Evolutionary conservation across 2,113 vertebrate genomes (phyloP).

Genomic region (Eudorcas thomsonii): DNA sequence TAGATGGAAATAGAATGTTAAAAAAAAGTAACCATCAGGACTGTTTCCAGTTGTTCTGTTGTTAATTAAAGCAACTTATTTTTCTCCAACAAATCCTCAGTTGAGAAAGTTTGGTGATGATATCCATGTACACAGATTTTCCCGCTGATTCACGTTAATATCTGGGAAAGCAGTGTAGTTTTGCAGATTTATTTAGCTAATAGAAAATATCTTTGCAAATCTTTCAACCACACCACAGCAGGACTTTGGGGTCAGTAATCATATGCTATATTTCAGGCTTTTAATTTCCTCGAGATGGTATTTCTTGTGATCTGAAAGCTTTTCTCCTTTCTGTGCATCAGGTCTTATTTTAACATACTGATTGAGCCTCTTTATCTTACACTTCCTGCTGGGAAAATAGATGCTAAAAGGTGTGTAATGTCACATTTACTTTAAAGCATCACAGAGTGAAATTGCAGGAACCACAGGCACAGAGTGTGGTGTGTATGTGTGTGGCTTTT

Average conservation of each 20-base stretch:
- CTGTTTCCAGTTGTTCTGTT: slow-evolving; percentile 20
- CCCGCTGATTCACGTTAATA: background rate
- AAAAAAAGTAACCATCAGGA: slow-evolving; percentile 8
- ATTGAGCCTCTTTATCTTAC: slow-evolving; percentile 69
- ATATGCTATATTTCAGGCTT: slow-evolving; percentile 63
- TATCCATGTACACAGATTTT: background rate
- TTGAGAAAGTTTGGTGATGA: slow-evolving; percentile 16
- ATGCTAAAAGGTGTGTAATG: slow-evolving; percentile 66
- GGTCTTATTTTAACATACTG: slow-evolving; percentile 74
- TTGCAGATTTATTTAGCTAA: slow-evolving; percentile 57
- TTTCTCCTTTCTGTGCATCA: slow-evolving; percentile 59
- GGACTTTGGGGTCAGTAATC: slow-evolving; percentile 63
- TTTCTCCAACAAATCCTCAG: background rate
- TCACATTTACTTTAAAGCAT: slow-evolving; percentile 68
- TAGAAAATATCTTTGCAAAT: slow-evolving; percentile 51
- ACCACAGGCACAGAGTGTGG: background rate
- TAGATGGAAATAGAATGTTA: slow-evolving; percentile 15
- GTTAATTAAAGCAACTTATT: slow-evolving; percentile 38
- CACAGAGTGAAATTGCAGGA: slow-evolving; percentile 36
- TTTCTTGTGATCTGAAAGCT: slow-evolving; percentile 70
- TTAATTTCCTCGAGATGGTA: slow-evolving; percentile 65
- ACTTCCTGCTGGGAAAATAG: slow-evolving; percentile 72
- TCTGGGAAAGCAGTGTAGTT: slow-evolving; percentile 4
- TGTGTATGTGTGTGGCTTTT: background rate
- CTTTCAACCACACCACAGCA: slow-evolving; percentile 36